Evolutionary conservation across 1,140 invertebrate species (phyloP), one percentile per base, ranked within the genome.

Genomic region (Drosophila yakuba): DNA sequence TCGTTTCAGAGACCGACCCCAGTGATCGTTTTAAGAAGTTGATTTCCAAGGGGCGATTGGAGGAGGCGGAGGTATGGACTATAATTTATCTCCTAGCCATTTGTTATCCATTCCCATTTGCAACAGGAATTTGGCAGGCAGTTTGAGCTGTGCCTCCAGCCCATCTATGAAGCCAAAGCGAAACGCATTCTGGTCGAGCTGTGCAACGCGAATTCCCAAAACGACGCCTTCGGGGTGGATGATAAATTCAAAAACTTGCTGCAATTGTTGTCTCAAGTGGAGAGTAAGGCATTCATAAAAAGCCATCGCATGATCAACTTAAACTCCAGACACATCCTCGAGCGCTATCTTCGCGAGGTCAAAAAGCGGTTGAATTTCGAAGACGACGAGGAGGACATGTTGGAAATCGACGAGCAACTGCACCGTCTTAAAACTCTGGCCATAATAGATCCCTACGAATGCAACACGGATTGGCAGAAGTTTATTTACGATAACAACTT

Each of bases 401-500:
- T 90, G 36, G 86, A 92, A 57, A 92, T 92, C 45, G 81, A 89
- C 11, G 92, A 92, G 50, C 90, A 91, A 48, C 43, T 92, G 48
- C 75, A 85, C 48, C 91, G 92, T 4, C 66, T 92, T 0, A 90
- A 92, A 59, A 92, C 92, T 0, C 66, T 92, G 11, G 59, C 75
- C n/a, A 85, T 92, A 7, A 91, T 80, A 32, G 92, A 92, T 89
- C 92, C 91, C 6, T 91, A 91, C 20, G 92, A 92, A 47, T 78
- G 74, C 15, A 91, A 92, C 54, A 28, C 55, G 0, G 82, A 92
- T 15, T 92, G 91, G 91, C 90, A 92, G 60, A 91, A 91, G 73
- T 92, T 92, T 55, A 76, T 92, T 7, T 90, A 92, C 59, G 74
- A 92, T 50, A 75, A 73, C 25, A 92, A 92, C 72, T 58, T 92